Evolutionary conservation across 1,140 invertebrate species (phyloP).

Genomic region (Ericerus pela): DNA sequence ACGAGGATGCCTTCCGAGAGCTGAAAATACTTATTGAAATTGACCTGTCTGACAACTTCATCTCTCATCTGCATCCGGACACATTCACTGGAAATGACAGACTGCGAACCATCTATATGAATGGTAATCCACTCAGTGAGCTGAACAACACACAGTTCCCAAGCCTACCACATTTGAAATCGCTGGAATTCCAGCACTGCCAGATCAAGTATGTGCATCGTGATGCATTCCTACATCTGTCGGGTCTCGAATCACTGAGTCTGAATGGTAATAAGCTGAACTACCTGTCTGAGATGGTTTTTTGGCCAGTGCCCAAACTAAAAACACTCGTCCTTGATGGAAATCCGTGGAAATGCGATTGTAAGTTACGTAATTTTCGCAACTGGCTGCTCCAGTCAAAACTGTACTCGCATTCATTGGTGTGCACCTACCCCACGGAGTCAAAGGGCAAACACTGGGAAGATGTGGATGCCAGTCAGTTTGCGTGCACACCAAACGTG

Average conservation of each 20-base stretch:
- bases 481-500: conserved; percentile 57
- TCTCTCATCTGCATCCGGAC: conserved; percentile 46
- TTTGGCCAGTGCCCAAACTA: conserved; percentile 46
- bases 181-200: conserved; percentile 59
- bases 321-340: conserved; percentile 64
- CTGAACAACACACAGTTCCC: conserved; percentile 52
- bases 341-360: conserved; percentile 83
- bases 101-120: conserved; percentile 48
- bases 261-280: conserved; percentile 51
- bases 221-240: conserved; percentile 50
- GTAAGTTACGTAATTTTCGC: conserved; percentile 60
- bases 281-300: conserved; percentile 45
- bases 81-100: conserved; percentile 62
- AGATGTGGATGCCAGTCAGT: conserved; percentile 45
- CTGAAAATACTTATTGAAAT: conserved; percentile 76
- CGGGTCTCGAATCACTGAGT: conserved; percentile 50
- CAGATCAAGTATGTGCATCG: conserved; percentile 51
- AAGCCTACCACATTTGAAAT: conserved; percentile 48
- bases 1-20: conserved; percentile 68
- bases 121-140: conserved; percentile 49
- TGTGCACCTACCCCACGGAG: conserved; percentile 42
- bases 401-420: conserved; percentile 46
- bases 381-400: conserved; percentile 59
- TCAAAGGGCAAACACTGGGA: conserved; percentile 47
- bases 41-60: conserved; percentile 58